A percentile compares a stretch with the other conserved stretches of the same genome.
These are phyloP conservation scores for Myxocyprinus asiaticus DNA, from an alignment of 2,113 vertebrate species.

Conservation along the genomic window DNA sequence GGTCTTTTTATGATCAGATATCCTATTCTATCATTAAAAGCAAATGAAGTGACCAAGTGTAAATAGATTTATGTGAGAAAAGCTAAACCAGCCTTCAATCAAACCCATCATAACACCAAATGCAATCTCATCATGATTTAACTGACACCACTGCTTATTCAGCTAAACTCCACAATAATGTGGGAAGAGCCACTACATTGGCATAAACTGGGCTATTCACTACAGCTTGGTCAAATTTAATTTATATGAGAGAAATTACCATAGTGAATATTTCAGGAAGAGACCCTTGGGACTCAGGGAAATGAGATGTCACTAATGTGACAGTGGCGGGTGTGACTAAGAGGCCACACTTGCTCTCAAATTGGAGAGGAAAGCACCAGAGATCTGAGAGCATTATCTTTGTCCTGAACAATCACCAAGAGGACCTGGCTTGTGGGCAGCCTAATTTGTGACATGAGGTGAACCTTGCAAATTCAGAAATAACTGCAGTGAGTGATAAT, in stretches of 20 bases:
- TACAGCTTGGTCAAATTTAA: slow-evolving; percentile 13
- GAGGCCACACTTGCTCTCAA: slow-evolving; percentile 11
- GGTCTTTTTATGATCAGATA: too few relatives aligned
- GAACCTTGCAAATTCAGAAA: slow-evolving; percentile 16
- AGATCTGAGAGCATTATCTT: slow-evolving; percentile 30
- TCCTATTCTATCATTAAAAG: too few relatives aligned
- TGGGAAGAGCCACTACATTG: not conserved
- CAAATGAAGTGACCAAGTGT: too few relatives aligned
- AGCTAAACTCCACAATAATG: slow-evolving; percentile 4
- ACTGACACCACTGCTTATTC: not conserved
- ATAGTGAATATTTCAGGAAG: slow-evolving; percentile 46
- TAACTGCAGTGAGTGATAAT: slow-evolving; percentile 8
- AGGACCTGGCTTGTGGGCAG: slow-evolving; percentile 19
- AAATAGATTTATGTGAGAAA: not conserved
- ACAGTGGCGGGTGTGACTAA: slow-evolving; percentile 28
- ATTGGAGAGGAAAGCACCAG: slow-evolving; percentile 24
- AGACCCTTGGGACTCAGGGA: slow-evolving; percentile 28
- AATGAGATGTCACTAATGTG: slow-evolving; percentile 37
- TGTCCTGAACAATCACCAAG: slow-evolving; percentile 14
- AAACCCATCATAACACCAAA: not conserved
- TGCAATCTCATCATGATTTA: not conserved
- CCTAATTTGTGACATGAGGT: slow-evolving; percentile 27
- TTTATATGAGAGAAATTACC: slow-evolving; percentile 38
- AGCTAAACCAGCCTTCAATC: not conserved
- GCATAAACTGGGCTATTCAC: slow-evolving; percentile 19